Conservation (phyloP, 2,113 vertebrate genomes). For the Rhinopomastus cyanomelas region DNA sequence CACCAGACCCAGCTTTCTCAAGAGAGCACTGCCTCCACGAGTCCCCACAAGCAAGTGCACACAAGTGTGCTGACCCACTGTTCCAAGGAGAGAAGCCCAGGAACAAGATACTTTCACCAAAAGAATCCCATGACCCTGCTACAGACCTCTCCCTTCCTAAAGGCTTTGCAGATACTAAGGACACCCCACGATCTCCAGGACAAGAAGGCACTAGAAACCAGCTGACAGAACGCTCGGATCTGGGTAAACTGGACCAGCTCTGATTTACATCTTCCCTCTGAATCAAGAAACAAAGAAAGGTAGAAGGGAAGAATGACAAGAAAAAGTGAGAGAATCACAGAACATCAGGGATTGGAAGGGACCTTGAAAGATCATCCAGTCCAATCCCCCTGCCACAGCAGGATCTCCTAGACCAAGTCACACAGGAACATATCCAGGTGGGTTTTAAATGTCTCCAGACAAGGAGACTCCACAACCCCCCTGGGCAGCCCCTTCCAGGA, state of each 20-base stretch:
- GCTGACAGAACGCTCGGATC: not conserved
- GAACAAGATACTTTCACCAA: not conserved
- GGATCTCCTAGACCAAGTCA: too few species aligned
- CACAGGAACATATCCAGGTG: too few species aligned
- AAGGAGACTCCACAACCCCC: too few species aligned
- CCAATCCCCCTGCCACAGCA: too few species aligned
- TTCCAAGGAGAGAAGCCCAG: not conserved
- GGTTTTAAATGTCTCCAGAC: too few species aligned
- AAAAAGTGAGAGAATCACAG: not conserved
- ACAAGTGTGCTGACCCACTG: not conserved
- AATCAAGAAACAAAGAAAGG: not conserved
- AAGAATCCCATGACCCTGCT: not conserved
- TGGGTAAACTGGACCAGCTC: not conserved
- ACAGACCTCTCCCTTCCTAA: not conserved
- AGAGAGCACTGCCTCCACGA: not conserved
- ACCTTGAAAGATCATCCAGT: too few species aligned
- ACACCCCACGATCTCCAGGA: not conserved
- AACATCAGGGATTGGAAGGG: too few species aligned
- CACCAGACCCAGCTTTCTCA: not conserved
- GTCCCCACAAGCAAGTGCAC: not conserved
- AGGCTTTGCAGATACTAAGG: not conserved
- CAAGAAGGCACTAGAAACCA: not conserved
- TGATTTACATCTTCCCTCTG: not conserved
- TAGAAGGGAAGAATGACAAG: not conserved
- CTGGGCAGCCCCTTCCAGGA: too few species aligned